Conservation (phyloP, 2,888 invertebrate species). For the Meteorus colon region DNA sequence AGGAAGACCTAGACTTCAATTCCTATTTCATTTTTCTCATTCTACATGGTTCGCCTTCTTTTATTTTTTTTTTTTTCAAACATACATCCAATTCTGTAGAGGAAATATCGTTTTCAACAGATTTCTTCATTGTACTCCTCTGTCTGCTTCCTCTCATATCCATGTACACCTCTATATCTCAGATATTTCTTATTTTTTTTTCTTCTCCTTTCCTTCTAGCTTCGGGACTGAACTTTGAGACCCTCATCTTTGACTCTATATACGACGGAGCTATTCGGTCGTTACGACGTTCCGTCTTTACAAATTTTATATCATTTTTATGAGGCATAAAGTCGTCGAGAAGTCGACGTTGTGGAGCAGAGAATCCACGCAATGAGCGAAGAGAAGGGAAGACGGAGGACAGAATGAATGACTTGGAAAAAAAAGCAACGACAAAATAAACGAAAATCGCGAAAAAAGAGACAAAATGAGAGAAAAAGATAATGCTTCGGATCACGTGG, state of each 20-base stretch:
- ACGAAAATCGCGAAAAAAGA: conserved; percentile 44
- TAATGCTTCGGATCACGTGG: conserved; percentile 61
- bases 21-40: conserved; percentile 12
- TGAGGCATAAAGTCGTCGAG: conserved; percentile 72
- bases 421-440: conserved; percentile 47
- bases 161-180: conserved; percentile 37
- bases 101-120: background rate
- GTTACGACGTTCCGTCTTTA: conserved; percentile 70
- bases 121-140: conserved; percentile 54
- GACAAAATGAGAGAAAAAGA: conserved; percentile 47
- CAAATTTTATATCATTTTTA: conserved; percentile 74
- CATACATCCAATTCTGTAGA: conserved; percentile 35
- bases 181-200: conserved; percentile 32
- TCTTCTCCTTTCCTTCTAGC: conserved; percentile 16
- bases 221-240: conserved; percentile 38
- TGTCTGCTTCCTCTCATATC: background rate
- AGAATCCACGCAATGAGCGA: conserved; percentile 45
- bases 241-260: conserved; percentile 62
- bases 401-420: conserved; percentile 36
- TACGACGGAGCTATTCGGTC: conserved; percentile 66
- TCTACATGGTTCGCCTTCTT: background rate
- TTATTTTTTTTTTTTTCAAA: conserved; percentile 33
- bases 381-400: conserved; percentile 26
- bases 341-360: conserved; percentile 60
- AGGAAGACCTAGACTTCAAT: no score